Percentiles rank a stretch among this genome's conserved stretches.
Conservation (phyloP, 2,888 invertebrate species). For the Cephus pulcher region DNA sequence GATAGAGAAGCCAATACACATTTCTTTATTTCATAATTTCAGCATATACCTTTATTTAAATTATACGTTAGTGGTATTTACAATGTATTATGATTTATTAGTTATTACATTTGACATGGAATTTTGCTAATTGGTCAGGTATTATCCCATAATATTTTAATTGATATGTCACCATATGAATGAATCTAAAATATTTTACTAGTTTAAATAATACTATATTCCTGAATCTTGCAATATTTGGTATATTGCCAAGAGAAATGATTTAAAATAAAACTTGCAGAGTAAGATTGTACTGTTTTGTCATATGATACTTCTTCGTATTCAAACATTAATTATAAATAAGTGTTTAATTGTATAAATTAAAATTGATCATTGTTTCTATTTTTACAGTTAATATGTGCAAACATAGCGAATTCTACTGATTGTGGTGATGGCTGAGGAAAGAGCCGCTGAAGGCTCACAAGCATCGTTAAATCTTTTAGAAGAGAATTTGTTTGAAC, state of each 20-base stretch:
- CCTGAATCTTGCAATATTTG: neutral
- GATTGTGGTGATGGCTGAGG: conserved; percentile 35
- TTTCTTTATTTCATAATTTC: neutral
- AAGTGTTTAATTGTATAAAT: neutral
- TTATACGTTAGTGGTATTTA: neutral
- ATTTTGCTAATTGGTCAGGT: neutral
- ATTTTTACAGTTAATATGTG: conserved; percentile 16
- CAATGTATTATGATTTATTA: neutral
- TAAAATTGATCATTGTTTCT: neutral
- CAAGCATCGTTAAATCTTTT: conserved; percentile 35
- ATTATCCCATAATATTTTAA: neutral
- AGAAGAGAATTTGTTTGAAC: conserved; percentile 54
- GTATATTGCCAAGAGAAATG: neutral
- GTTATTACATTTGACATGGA: neutral
- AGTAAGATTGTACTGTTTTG: neutral
- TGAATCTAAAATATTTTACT: neutral
- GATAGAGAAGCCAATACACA: neutral
- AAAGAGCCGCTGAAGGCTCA: conserved; percentile 22
- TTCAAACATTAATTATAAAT: neutral
- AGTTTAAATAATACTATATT: neutral
- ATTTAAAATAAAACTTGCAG: neutral
- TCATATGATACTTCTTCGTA: neutral
- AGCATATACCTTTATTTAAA: neutral
- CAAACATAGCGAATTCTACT: conserved; percentile 4
- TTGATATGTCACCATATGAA: neutral